phyloP scores from a whole-genome alignment of 2,888 invertebrate genomes.

The Galerucella calmariensis region DNA sequence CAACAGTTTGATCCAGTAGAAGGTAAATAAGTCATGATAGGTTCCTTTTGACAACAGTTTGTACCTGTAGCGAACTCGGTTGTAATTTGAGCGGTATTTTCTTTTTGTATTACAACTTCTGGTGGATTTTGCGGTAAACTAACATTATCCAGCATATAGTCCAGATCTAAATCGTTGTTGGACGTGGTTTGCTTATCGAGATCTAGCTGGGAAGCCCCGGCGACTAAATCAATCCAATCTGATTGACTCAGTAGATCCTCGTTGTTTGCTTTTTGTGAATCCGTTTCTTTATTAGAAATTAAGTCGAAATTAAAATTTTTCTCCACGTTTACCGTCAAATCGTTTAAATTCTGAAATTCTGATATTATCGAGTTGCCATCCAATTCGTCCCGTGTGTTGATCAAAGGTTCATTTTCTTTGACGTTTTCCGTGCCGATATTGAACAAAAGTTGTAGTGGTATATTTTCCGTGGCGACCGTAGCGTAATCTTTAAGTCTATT shows the following conservation, averaged over 20 bases:
- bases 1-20: background rate
- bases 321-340: conserved; percentile 14
- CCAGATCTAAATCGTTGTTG: conserved; percentile 13
- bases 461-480: conserved; percentile 63
- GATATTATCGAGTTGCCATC: conserved; percentile 63
- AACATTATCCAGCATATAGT: conserved; percentile 5
- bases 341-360: conserved; percentile 59
- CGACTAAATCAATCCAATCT: conserved; percentile 23
- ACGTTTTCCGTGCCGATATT: conserved; percentile 63
- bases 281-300: background rate
- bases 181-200: conserved; percentile 11
- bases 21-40: conserved; percentile 1
- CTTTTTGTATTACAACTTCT: background rate
- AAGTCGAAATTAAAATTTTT: background rate
- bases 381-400: conserved; percentile 59
- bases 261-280: background rate
- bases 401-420: conserved; percentile 60
- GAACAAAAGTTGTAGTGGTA: conserved; percentile 61
- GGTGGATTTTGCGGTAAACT: background rate
- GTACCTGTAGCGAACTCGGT: background rate
- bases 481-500: conserved; percentile 64
- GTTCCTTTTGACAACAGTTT: background rate
- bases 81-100: background rate
- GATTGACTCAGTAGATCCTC: conserved; percentile 16
- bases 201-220: background rate